Base-by-base conservation (phyloP, 1,140 invertebrate genomes). In the Carposina sasakii region DNA sequence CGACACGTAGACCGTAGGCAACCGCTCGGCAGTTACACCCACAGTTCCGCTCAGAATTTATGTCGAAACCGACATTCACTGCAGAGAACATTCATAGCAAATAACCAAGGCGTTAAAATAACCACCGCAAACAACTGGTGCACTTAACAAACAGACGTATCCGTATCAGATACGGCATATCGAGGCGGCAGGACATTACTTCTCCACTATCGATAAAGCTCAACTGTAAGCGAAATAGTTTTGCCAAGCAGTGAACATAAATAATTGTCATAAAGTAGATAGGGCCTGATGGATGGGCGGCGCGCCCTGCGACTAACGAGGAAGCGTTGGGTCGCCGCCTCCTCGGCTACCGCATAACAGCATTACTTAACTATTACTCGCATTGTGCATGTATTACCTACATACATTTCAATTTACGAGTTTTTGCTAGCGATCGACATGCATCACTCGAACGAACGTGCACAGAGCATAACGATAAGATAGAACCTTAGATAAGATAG, bases 91-190 rank as follows among this genome's bases (percentile, higher is more conserved):
- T 66, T 79, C 63, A 65, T 63, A 77, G 73, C 72, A 78, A 82
- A 81, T 78, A 81, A 81, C 65, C 71, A 63, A 73, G 76, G 76
- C 72, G 76, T 83, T 83, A 81, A 77, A 78, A 78, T 74, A 76
- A 73, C 76, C 69, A 71, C 66, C 66, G 69, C 68, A 66, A 54
- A 72, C 71, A 72, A 78, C 71, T 74, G 55, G 79, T 68, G 69
- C 74, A 83, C 76, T 83, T 79, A 77, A 79, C 77, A 79, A 81
- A 79, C 79, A 78, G 74, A 83, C 76, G 65, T 83, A 81, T 77
- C 75, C 68, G 70, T 79, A 79, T 81, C 76, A 76, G 79, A 79
- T 79, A 76, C 62, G 68, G 73, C 66, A 59, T 77, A 81, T 81
- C 79, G 68, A 66, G 66, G 72, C 69, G 67, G 59, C 67, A 64